Evolutionary conservation across 2,888 invertebrate genomes (phyloP).

Genomic region (Antheraea assamensis): DNA sequence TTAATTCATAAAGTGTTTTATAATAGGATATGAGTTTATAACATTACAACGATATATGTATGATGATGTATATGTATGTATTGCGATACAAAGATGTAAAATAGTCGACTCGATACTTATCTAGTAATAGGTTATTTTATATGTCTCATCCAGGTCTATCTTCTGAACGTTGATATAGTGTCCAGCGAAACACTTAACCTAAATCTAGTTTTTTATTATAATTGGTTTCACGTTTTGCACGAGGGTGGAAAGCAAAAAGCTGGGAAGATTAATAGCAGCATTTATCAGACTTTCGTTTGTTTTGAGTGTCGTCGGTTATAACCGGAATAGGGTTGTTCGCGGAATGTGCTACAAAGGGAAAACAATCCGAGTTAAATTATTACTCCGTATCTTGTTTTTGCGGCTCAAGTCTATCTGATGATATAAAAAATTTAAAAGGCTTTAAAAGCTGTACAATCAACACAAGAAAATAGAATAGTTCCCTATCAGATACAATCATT

Average conservation of each 20-base stretch:
- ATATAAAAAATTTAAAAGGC: background rate
- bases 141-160: background rate
- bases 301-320: slow-evolving; percentile 71
- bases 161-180: slow-evolving; percentile 26
- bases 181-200: slow-evolving; percentile 46
- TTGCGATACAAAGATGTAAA: background rate
- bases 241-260: slow-evolving; percentile 52
- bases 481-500: too few species aligned
- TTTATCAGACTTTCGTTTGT: slow-evolving; percentile 77
- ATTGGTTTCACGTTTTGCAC: slow-evolving; percentile 51
- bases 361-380: slow-evolving; percentile 71
- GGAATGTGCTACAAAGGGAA: slow-evolving; percentile 61
- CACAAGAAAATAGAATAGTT: too few species aligned
- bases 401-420: background rate
- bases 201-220: slow-evolving; percentile 56
- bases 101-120: background rate
- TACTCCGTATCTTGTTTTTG: slow-evolving; percentile 24
- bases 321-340: slow-evolving; percentile 70
- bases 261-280: slow-evolving; percentile 69
- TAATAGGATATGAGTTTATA: too few species aligned
- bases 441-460: too few species aligned
- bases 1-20: too few species aligned
- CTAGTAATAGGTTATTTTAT: background rate
- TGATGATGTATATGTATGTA: background rate
- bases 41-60: too few species aligned